phyloP scores from a whole-genome alignment of 2,113 vertebrate species.

The Bostrychus sinensis region DNA sequence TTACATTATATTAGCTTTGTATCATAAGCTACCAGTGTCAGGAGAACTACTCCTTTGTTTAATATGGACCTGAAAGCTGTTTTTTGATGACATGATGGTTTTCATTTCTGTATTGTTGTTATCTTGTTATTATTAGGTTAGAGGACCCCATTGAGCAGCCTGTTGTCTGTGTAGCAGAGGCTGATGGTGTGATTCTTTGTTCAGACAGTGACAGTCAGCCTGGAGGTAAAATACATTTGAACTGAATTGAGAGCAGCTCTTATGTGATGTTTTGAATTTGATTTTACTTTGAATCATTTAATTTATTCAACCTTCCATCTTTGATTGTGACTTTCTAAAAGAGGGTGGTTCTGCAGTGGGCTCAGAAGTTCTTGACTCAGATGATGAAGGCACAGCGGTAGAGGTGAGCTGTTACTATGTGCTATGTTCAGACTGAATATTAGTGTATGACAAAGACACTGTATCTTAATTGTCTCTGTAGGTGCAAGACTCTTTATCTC shows the following conservation, averaged over 20 bases:
- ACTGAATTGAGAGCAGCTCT: too few species aligned
- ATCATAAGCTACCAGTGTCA: too few species aligned
- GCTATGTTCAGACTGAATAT: background rate
- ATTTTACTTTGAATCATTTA: too few species aligned
- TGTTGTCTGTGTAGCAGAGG: constrained; percentile 5
- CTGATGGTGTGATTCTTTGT: constrained; percentile 21
- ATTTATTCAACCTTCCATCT: background rate
- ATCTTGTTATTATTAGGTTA: constrained; percentile 42
- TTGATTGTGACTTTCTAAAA: constrained; percentile 50
- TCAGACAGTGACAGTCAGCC: constrained; percentile 46
- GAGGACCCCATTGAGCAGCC: constrained; percentile 49
- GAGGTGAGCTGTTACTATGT: background rate
- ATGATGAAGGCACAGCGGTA: background rate
- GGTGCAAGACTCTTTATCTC: constrained; percentile 28
- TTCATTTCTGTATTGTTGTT: background rate
- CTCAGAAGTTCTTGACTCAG: constrained; percentile 40
- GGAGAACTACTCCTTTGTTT: too few species aligned
- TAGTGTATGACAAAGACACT: background rate
- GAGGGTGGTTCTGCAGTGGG: constrained; percentile 37
- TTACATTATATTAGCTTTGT: too few species aligned
- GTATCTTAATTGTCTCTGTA: constrained; percentile 13
- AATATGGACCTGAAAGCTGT: background rate
- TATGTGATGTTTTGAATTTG: too few species aligned
- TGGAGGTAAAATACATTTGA: constrained; percentile 53
- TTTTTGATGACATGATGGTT: background rate